Evolutionary conservation across 1,140 invertebrate genomes (phyloP), one percentile per base, ranked within the genome.

Genomic region (Drosophila busckii): DNA sequence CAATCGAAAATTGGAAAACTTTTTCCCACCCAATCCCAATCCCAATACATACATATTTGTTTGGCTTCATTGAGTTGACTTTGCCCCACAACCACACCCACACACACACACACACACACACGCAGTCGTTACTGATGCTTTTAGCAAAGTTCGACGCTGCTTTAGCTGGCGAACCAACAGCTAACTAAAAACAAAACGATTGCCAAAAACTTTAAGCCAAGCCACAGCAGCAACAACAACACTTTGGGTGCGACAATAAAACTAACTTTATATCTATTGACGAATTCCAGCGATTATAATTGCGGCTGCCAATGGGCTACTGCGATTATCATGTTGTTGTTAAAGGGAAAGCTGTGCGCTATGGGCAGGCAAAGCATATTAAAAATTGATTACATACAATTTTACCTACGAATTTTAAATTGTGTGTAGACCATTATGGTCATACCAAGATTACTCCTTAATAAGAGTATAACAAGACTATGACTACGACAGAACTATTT

Each of bases 1-100:
- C 75, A 82, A 82, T 82, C 75, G 75, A 82, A 82, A 82, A 82
- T 82, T 82, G 75, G 75, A 82, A 82, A 82, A 82, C 60, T 82
- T 82, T 82, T 82, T 59, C 75, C 75, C 63, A n/a, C n/a, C n/a
- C n/a, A n/a, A n/a, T n/a, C n/a, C n/a, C n/a, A n/a, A n/a, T n/a
- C n/a, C n/a, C n/a, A n/a, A n/a, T n/a, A n/a, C n/a, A n/a, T n/a
- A n/a, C n/a, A 82, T 82, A 82, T 82, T 82, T 82, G 75, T 82
- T 82, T 75, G 75, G 69, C 75, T 82, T 82, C 75, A 82, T 82
- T 82, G 69, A 82, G 75, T 82, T 65, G 69, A 56, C 62, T 67
- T 31, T 53, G 32, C 29, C 20, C 41, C 16, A 26, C 34, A 26
- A 16, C 25, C 25, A 56, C 44, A 62, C 23, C 7, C 12, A 10